phyloP scores from a whole-genome alignment of 2,797 vertebrate genomes.

The Hirundo rustica region DNA sequence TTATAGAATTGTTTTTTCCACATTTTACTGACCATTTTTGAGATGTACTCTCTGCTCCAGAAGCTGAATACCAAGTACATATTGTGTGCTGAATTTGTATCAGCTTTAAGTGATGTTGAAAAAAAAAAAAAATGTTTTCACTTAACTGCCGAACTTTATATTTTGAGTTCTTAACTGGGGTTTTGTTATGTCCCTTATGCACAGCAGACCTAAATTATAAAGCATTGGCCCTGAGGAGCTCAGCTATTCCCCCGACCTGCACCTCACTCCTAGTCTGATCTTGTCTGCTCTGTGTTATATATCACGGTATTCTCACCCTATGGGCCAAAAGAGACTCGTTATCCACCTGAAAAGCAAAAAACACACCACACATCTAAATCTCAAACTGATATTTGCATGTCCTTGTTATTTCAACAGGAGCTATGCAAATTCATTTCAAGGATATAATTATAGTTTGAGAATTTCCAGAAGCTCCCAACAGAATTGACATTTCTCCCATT shows the following conservation, averaged over 20 bases:
- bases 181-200: background rate
- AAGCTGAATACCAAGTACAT: constrained; percentile 12
- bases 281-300: background rate
- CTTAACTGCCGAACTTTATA: background rate
- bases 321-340: constrained; percentile 59
- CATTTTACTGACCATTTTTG: constrained; percentile 36
- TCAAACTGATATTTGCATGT: constrained; percentile 44
- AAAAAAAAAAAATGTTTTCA: background rate
- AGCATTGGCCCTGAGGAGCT: background rate
- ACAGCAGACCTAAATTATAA: background rate
- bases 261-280: background rate
- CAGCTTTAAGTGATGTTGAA: background rate
- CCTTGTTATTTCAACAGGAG: constrained; percentile 58
- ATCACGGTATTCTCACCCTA: constrained; percentile 8
- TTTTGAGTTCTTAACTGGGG: constrained; percentile 1
- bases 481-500: background rate
- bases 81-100: background rate
- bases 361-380: constrained; percentile 26
- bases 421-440: constrained; percentile 34
- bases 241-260: background rate
- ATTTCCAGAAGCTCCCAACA: background rate
- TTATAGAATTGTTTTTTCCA: background rate
- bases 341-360: constrained; percentile 52
- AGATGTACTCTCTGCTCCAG: background rate
- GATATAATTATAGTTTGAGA: background rate